These are phyloP conservation scores for Acleris laterana DNA, from an alignment of 2,888 invertebrate species.

Conservation along the genomic window DNA sequence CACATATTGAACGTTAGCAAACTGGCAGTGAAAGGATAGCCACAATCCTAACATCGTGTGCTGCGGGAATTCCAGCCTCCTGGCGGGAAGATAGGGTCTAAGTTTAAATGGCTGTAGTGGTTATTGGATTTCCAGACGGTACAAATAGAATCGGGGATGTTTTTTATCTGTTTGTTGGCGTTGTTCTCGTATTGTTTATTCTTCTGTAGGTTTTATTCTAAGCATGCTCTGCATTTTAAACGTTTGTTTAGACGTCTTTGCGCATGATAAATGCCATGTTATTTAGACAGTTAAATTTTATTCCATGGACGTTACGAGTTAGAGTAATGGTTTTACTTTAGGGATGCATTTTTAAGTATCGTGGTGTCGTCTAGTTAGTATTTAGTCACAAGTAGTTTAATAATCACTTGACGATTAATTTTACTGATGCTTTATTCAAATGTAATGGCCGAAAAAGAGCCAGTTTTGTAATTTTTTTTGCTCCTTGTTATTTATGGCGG, in stretches of 20 bases:
- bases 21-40: constrained; percentile 45
- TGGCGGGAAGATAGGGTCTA: constrained; percentile 30
- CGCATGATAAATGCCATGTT: neutral
- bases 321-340: too few relatives aligned
- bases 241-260: constrained; percentile 29
- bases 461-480: too few relatives aligned
- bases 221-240: constrained; percentile 50
- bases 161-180: constrained; percentile 49
- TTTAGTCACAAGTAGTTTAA: too few relatives aligned
- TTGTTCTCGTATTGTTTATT: constrained; percentile 50
- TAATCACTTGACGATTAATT: too few relatives aligned
- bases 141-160: constrained; percentile 47
- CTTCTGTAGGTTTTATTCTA: constrained; percentile 45
- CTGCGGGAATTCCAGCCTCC: constrained; percentile 44
- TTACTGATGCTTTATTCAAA: too few relatives aligned
- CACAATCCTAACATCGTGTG: constrained; percentile 41
- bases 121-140: constrained; percentile 51
- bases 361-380: too few relatives aligned
- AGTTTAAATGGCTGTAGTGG: constrained; percentile 37
- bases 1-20: constrained; percentile 20
- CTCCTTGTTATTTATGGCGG: too few relatives aligned
- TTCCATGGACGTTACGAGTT: too few relatives aligned
- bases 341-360: too few relatives aligned
- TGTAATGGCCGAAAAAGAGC: too few relatives aligned
- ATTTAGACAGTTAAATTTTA: neutral